Base-by-base conservation (phyloP, 23 tunicate species). In the Phallusia fumigata region DNA sequence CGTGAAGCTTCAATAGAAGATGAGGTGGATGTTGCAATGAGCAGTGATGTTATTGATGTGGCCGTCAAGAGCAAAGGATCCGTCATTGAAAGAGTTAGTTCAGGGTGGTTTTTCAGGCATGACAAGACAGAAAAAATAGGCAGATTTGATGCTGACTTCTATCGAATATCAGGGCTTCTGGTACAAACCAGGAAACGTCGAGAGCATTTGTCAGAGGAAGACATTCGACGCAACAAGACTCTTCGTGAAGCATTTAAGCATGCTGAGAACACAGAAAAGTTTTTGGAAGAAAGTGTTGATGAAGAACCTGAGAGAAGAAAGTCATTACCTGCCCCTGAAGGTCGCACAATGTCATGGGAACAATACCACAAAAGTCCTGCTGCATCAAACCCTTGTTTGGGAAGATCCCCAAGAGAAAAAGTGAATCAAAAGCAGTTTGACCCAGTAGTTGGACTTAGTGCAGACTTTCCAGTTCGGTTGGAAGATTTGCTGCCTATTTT, bases 191-290 rank as follows among this genome's bases (percentile, higher is more conserved):
- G 86, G 35, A 94, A 94, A 78, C 65, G 98, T 24, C 75, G 98
- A 18, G 98, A 94, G 65, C 98, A 94, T 86, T 51, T 94, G 6
- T 75, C 88, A 0, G 98, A 94, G 31, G 90, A 89, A 30, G 98
- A 94, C 85, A 79, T 94, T 21, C 58, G 79, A 58, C 86, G 76
- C 33, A 94, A 94, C 72, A 89, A 86, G 76, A 34, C 83, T 0
- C 65, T 94, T 28, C 74, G 87, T 33, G 90, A 84, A 0, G 97
- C 91, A 0, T 72, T 92, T 8, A 92, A 91, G 53, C 79, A 35
- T 12, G 88, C 88, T 19, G 97, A 87, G 65, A 79, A 80, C 65
- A 74, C 97, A 26, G 88, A 87, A 75, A 85, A 84, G 53, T 77
- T 84, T 0, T 73, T 92, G 35, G 88, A 88, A 32, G 89, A 75